phyloP scores from a whole-genome alignment of 1,140 invertebrate genomes.

The Mesaphorura yosii region DNA sequence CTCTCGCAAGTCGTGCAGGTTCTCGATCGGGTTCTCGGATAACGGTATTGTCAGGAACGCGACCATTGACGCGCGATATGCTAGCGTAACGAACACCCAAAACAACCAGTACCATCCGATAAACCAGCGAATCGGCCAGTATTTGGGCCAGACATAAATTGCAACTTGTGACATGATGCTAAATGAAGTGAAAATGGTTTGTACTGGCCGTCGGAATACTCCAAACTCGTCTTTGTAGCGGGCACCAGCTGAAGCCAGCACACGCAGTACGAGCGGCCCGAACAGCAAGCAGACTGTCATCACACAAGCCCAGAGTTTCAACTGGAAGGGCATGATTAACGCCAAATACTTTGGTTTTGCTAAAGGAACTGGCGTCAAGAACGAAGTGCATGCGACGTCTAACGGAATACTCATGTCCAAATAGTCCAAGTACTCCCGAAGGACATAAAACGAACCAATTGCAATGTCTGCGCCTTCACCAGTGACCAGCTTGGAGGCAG shows the following conservation, averaged over 20 bases:
- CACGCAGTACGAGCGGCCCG: slow-evolving; percentile 15
- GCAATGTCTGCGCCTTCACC: slow-evolving; percentile 55
- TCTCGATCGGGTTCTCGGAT: slow-evolving; percentile 22
- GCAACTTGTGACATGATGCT: slow-evolving; percentile 28
- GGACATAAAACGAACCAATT: slow-evolving; percentile 63
- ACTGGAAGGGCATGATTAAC: slow-evolving; percentile 65
- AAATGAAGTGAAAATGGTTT: slow-evolving; percentile 19
- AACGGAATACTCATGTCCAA: slow-evolving; percentile 67
- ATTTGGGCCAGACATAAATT: slow-evolving; percentile 27
- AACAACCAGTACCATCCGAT: slow-evolving; percentile 78
- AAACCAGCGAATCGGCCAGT: slow-evolving; percentile 59
- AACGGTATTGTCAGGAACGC: slow-evolving; percentile 29
- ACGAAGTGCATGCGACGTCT: slow-evolving; percentile 65
- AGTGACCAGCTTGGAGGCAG: slow-evolving; percentile 38
- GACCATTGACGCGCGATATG: slow-evolving; percentile 65
- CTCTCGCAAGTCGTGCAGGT: slow-evolving; percentile 14
- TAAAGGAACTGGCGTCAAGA: slow-evolving; percentile 65
- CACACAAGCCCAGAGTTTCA: slow-evolving; percentile 30
- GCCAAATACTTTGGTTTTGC: slow-evolving; percentile 69
- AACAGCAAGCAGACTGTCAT: slow-evolving; percentile 20
- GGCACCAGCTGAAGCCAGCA: neutral
- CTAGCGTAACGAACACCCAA: slow-evolving; percentile 59
- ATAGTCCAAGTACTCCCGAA: slow-evolving; percentile 50
- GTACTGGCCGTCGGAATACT: slow-evolving; percentile 4
- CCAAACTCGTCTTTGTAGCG: slow-evolving; percentile 6